phyloP scores from a whole-genome alignment of 2,113 vertebrate species.

The Oreamnos americanus region DNA sequence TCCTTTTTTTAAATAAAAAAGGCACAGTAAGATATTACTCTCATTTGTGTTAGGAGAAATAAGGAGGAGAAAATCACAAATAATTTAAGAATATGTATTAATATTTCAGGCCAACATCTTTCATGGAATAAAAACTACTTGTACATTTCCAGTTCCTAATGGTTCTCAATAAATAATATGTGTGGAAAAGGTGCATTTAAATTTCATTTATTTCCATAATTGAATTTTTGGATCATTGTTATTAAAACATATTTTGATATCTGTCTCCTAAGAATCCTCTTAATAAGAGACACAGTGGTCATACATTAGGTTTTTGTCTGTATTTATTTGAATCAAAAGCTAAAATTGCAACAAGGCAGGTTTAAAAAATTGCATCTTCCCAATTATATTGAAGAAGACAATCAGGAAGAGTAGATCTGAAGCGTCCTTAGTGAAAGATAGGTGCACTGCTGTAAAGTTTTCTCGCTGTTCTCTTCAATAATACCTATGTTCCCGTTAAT shows the following conservation, averaged over 20 bases:
- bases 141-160: neutral
- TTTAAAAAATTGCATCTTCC: slow-evolving; percentile 37
- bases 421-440: neutral
- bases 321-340: slow-evolving; percentile 40
- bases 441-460: neutral
- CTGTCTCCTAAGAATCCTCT: neutral
- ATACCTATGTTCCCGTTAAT: neutral
- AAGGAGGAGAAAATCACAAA: slow-evolving; percentile 35
- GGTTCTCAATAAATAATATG: neutral
- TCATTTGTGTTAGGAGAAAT: slow-evolving; percentile 45
- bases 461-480: neutral
- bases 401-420: neutral
- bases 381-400: slow-evolving; percentile 24
- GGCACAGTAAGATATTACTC: neutral
- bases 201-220: slow-evolving; percentile 53
- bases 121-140: slow-evolving; percentile 10
- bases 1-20: slow-evolving; percentile 55
- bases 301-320: slow-evolving; percentile 1
- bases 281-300: neutral
- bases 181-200: neutral
- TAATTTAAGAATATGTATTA: slow-evolving; percentile 60
- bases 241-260: slow-evolving; percentile 38
- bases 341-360: slow-evolving; percentile 26
- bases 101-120: slow-evolving; percentile 31
- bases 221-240: slow-evolving; percentile 24